These are phyloP conservation scores for Podiceps cristatus DNA, from an alignment of 2,113 vertebrate genomes.

Conservation along the genomic window DNA sequence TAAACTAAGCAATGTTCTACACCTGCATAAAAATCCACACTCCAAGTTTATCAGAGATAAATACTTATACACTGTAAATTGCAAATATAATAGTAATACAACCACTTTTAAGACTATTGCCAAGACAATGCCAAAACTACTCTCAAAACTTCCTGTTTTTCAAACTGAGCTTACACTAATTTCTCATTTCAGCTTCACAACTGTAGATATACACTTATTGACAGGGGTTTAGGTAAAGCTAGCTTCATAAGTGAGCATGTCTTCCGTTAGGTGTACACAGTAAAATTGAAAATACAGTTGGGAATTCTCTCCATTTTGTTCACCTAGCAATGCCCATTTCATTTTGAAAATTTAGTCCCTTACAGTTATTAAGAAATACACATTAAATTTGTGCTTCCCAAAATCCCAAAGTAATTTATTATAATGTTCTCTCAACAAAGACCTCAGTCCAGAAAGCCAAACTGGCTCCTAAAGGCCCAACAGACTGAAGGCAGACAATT, in stretches of 20 bases:
- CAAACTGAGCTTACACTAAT: background rate
- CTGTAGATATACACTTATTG: background rate
- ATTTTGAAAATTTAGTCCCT: background rate
- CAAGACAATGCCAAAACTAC: background rate
- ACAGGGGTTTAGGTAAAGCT: background rate
- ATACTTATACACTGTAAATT: background rate
- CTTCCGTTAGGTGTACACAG: accelerated
- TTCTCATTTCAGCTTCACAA: background rate
- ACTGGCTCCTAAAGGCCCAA: background rate
- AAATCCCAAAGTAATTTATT: background rate
- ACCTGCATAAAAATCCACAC: background rate
- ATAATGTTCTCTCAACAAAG: background rate
- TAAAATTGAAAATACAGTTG: background rate
- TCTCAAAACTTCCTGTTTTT: background rate
- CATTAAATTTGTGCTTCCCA: background rate
- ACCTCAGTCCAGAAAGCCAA: background rate
- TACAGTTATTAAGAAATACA: background rate
- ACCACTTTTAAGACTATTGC: background rate
- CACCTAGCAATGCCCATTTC: background rate
- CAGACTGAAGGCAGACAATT: background rate
- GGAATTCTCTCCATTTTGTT: background rate
- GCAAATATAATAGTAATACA: background rate
- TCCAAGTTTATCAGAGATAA: background rate
- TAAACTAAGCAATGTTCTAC: background rate
- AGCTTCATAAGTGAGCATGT: background rate